Evolutionary conservation across 2,888 invertebrate genomes (phyloP), one percentile per base, ranked within the genome.

Genomic region (Linyphia triangularis): DNA sequence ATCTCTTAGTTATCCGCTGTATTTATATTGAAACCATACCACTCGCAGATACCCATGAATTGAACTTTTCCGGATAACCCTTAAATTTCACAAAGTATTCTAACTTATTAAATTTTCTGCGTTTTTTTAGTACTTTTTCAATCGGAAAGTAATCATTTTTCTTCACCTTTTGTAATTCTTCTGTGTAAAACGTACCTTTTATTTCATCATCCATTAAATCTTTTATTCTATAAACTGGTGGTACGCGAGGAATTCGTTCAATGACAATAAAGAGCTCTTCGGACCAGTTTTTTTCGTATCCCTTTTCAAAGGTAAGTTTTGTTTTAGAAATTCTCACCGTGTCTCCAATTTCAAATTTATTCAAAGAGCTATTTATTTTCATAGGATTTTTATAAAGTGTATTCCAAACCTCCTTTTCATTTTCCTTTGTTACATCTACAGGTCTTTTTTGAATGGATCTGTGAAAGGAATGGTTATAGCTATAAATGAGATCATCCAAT

Each of bases 391-490:
- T 3, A 65, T 65, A 65, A 0, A 65, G 6, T 28, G 40, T 19
- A 51, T 57, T 28, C 37, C 57, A 75, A 19, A 13, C n/a, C 19
- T 61, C 30, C 3, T 10, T 33, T 22, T 69, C n/a, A 30, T 69
- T 69, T 33, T 63, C 1, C 13, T 9, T 24, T n/a, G 81, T 28
- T 26, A 40, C 40, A 30, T 26, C 59, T 26, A 30, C 19, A 30
- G 30, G 28, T 73, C 19, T 16, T n/a, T 37, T 30, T 33, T 78
- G 43, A 28, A 79, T 89, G 57, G 30, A 40, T 4, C 84, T 43
- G 73, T 89, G 79, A 33, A 40, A 75, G n/a, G 73, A 67, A 28
- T 79, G 61, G 26, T 89, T 88, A 65, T 89, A 88, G 51, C 63
- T 77, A 33, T 84, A 7, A n/a, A 88, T 69, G 9, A 89, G 16